Evolutionary conservation across 2,888 invertebrate genomes (phyloP), one percentile per base, ranked within the genome.

Genomic region (Drosophila phalerata): DNA sequence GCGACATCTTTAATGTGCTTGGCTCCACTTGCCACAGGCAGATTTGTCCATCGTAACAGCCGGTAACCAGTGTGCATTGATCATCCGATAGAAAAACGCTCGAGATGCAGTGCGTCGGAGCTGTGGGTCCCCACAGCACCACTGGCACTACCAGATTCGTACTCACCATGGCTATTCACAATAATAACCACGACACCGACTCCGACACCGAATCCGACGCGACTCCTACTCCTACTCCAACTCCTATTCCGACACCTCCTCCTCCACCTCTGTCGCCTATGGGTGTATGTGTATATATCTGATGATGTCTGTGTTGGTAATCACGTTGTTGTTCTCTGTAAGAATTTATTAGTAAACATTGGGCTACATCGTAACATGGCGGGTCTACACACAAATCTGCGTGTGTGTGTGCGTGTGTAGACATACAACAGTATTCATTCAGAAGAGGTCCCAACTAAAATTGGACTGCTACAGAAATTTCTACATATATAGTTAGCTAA

Each of bases 31-130:
- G 96, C 99, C 99, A 99, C 55, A 99, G 94, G 91, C 98, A 98
- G 84, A 99, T 97, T 93, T 99, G 99, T 6, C 99, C 99, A 93
- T 99, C 99, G 90, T 98, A 97, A 92, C 98, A 98, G 34, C 99
- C 99, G 3, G 99, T 99, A 49, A 98, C 97, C 49, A 99, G 94
- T 10, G 97, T 98, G 91, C 95, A 96, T 92, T 98, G 97, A 93
- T 99, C 98, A 69, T 96, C 95, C 19, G 98, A 98, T 60, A 99
- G 94, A 90, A 97, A 97, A 67, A 99, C 96, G 65, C 98, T 96
- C 0, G 98, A 98, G 80, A 99, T 97, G 91, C 98, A 98, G 93
- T 99, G 99, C 2, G 98, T 98, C 0, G 99, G 99, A 2, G 99
- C 97, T 90, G 97, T 95, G 86, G 97, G 97, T 32, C 99, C 99